These are phyloP conservation scores for Anser cygnoides DNA, from an alignment of 2,113 vertebrate species.

Conservation along the genomic window DNA sequence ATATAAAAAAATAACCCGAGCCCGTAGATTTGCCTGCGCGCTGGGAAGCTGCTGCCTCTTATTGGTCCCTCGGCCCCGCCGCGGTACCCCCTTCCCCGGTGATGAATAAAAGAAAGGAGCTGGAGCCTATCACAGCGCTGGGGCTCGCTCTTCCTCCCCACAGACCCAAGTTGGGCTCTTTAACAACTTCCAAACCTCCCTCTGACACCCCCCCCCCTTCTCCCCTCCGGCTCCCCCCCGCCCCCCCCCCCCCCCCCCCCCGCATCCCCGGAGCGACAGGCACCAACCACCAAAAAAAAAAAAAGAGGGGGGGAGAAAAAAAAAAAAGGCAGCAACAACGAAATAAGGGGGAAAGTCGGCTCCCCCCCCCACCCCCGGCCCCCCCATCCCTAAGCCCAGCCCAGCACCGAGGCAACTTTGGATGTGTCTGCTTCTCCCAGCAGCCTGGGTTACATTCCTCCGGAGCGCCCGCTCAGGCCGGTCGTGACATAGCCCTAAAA, in stretches of 20 bases:
- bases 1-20: neutral
- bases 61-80: slow-evolving; percentile 77
- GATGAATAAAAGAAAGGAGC: slow-evolving; percentile 87
- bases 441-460: slow-evolving; percentile 16
- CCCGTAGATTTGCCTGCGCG: neutral
- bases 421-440: neutral
- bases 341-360: neutral
- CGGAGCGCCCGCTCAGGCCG: slow-evolving; percentile 21
- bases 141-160: slow-evolving; percentile 74
- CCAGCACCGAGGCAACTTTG: slow-evolving; percentile 9
- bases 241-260: no score
- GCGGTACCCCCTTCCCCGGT: slow-evolving; percentile 79
- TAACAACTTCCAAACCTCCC: no score
- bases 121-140: slow-evolving; percentile 85
- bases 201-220: no score
- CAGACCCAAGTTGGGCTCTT: no score
- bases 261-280: neutral
- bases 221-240: no score
- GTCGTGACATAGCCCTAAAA: slow-evolving; percentile 36
- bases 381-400: neutral
- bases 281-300: neutral
- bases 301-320: neutral
- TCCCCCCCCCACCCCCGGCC: neutral
- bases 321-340: neutral
- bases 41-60: slow-evolving; percentile 51